Evolutionary conservation across 2,888 invertebrate genomes (phyloP).

Genomic region (Polymixis lichenea): DNA sequence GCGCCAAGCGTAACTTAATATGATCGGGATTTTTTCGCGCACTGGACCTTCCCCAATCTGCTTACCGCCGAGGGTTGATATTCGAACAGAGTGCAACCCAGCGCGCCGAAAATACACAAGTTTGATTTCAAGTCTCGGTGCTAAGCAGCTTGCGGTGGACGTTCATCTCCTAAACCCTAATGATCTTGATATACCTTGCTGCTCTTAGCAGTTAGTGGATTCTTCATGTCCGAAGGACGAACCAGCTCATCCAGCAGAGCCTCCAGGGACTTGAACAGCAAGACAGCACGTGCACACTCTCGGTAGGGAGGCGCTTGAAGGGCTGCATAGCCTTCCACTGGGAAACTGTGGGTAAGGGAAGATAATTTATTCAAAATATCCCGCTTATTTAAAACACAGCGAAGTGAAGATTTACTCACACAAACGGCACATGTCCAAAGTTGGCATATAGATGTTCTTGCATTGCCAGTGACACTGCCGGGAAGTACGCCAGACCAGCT

Average conservation of each 20-base stretch:
- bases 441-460: constrained; percentile 94
- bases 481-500: constrained; percentile 94
- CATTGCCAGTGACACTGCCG: constrained; percentile 94
- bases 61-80: too few relatives aligned
- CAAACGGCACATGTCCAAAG: constrained; percentile 92
- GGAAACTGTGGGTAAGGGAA: constrained; percentile 89
- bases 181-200: constrained; percentile 79
- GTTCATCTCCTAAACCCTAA: neutral
- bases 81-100: too few relatives aligned
- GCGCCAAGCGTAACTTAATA: neutral
- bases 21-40: too few relatives aligned
- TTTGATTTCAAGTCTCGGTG: too few relatives aligned
- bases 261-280: constrained; percentile 83
- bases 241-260: constrained; percentile 81
- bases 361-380: neutral
- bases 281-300: constrained; percentile 78
- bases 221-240: constrained; percentile 75
- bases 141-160: neutral
- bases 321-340: constrained; percentile 92
- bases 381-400: too few relatives aligned
- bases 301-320: constrained; percentile 90
- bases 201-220: constrained; percentile 73
- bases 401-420: constrained; percentile 74
- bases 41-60: too few relatives aligned
- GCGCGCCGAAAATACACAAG: too few relatives aligned